These are phyloP conservation scores for Zalophus californianus DNA, from an alignment of 2,797 vertebrate genomes.

Conservation along the genomic window DNA sequence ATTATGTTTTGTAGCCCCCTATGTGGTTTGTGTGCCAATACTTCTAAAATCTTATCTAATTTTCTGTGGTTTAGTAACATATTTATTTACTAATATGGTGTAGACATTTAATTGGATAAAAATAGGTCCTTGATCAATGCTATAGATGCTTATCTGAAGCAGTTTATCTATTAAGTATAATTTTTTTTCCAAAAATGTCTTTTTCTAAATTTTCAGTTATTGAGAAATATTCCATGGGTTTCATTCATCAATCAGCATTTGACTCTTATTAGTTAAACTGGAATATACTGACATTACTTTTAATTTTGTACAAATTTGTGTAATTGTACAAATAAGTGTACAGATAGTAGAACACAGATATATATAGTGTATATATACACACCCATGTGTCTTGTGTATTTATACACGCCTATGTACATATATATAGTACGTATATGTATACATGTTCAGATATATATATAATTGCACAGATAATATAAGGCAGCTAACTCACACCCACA, in stretches of 20 bases:
- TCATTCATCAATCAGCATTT: not conserved
- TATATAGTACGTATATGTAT: not conserved
- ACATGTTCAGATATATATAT: not conserved
- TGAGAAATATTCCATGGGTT: not conserved
- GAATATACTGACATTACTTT: conserved; percentile 23
- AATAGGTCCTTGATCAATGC: not conserved
- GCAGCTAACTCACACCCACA: not conserved
- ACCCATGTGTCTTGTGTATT: not conserved
- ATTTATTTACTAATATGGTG: not conserved
- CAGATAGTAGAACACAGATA: not conserved
- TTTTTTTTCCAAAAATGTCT: not conserved
- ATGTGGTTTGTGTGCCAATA: not conserved
- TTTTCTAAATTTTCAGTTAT: conserved; percentile 38
- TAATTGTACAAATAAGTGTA: not conserved
- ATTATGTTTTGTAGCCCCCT: not conserved
- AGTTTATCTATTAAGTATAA: not conserved
- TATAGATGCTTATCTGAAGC: not conserved
- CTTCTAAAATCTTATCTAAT: conserved; percentile 16
- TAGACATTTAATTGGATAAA: conserved; percentile 5
- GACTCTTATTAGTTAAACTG: not conserved
- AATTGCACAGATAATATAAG: not conserved
- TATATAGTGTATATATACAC: not conserved
- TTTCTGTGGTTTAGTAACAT: not conserved
- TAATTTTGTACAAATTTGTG: not conserved
- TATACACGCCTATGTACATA: not conserved